These are phyloP conservation scores for Omphaloscelis lunosa DNA, from an alignment of 2,888 invertebrate genomes.

Conservation along the genomic window DNA sequence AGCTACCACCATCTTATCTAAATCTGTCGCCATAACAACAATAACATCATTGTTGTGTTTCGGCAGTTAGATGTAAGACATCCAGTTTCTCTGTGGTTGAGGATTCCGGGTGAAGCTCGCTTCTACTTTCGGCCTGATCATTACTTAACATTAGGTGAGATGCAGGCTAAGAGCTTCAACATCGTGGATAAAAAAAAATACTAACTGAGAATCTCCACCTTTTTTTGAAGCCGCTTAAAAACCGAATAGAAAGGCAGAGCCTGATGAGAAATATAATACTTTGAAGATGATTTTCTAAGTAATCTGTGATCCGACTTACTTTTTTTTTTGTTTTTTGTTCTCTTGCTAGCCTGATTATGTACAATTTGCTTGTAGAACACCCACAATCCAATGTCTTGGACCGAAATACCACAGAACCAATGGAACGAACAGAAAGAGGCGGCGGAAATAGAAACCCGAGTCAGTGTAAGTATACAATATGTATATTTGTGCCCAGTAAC, in stretches of 20 bases:
- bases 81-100: too few species aligned
- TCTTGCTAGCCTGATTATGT: neutral
- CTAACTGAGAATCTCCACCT: too few species aligned
- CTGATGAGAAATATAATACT: neutral
- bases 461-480: slow-evolving; percentile 50
- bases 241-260: neutral
- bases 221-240: too few species aligned
- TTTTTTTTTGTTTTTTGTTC: neutral
- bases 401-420: slow-evolving; percentile 78
- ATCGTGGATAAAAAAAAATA: too few species aligned
- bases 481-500: neutral
- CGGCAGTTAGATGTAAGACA: too few species aligned
- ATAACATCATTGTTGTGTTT: too few species aligned
- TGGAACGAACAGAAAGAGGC: slow-evolving; percentile 79
- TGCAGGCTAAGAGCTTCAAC: too few species aligned
- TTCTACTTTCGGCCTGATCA: too few species aligned
- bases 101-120: too few species aligned
- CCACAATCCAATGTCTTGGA: slow-evolving; percentile 72
- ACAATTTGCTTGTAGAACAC: slow-evolving; percentile 32
- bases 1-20: too few species aligned
- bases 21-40: too few species aligned
- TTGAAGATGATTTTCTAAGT: neutral
- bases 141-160: too few species aligned
- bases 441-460: slow-evolving; percentile 67
- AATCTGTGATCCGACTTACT: neutral